Base-by-base conservation (phyloP, 2,113 vertebrate species). In the Phainopepla nitens region DNA sequence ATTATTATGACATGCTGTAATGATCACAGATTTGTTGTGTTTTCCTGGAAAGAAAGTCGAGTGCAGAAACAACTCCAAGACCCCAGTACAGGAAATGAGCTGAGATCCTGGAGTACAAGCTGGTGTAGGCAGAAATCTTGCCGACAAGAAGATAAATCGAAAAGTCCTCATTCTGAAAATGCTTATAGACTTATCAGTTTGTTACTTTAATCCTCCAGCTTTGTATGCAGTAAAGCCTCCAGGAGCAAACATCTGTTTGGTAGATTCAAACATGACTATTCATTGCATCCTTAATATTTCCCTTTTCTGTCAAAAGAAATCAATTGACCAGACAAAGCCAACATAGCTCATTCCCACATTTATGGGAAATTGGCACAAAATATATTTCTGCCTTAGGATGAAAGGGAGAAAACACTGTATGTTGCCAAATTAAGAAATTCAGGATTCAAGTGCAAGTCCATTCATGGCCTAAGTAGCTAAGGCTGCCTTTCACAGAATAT, bases 1-100 rank as follows among this genome's bases (percentile, higher is more conserved):
- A 97, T 96, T 97, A 96, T 83, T 66, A 70, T 15, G 41, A 61
- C 64, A 33, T 39, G 44, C 70, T 75, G 35, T 86, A 97, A 95
- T 50, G 69, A 97, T 39, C 29, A 25, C 56, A 91, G 82, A 91
- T 95, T 79, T 85, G 36, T 70, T 84, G 49, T 80, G 35, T 78
- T 89, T 89, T 90, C 77, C 87, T 50, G 21, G 87, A 90, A 89
- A 89, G 57, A 61, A 93, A 91, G 68, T 78, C 29, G 1, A 97
- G 80, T 29, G 47, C 50, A 88, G 42, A 82, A 89, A 86, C 47
- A 70, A 78, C 66, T 72, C 45, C 28, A 56, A 45, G 25, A 65
- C 29, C 25, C 21, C 73, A 56, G 29, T 42, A 64, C 36, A 84
- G 44, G 45, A 94, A 87, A 89, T 42, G 35, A 96, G 60, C 31